Evolutionary conservation across 2,797 vertebrate genomes (phyloP), one percentile per base, ranked within the genome.

Genomic region (Myotis daubentonii): DNA sequence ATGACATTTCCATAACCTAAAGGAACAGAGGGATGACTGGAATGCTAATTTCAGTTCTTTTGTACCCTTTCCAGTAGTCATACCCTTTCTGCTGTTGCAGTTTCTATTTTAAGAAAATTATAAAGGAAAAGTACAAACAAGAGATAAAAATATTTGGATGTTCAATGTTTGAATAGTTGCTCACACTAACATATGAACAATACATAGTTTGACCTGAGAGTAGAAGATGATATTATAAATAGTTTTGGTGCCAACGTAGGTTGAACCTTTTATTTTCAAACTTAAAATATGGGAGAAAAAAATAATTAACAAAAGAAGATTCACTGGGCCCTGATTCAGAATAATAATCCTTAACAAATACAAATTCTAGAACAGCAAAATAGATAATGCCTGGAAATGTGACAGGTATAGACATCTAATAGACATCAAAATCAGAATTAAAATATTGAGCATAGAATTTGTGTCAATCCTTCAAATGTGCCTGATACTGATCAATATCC

Each of bases 51-150:
- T 22, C 25, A 8, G 10, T 74, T 79, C 12, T 65, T 78, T 79
- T 44, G 30, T 22, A 75, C 8, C 5, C 20, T 55, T 23, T 57
- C 41, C 23, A 68, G 11, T 8, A 81, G 8, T 41, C 60, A 38
- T 7, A 49, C 6, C 3, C 3, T 41, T 75, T 66, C 9, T 17
- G 44, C n/a, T 38, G 1, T 80, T 72, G 8, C 12, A 15, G 0
- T 74, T 86, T 80, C 68, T 55, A 36, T 55, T 53, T 53, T 36
- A 8, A 78, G 17, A 85, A 76, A 76, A 47, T 87, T 96, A 57
- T 25, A 91, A 88, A 57, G 25, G 15, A 80, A 95, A 92, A 86
- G 2, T 71, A 85, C 2, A 94, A 88, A 82, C 11, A 49, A 76
- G 9, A 28, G 36, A 60, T 38, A 20, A 33, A 84, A 89, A 57